Evolutionary conservation across 2,113 vertebrate species (phyloP), one percentile per base, ranked within the genome.

Genomic region (Protomyctophum bolini): DNA sequence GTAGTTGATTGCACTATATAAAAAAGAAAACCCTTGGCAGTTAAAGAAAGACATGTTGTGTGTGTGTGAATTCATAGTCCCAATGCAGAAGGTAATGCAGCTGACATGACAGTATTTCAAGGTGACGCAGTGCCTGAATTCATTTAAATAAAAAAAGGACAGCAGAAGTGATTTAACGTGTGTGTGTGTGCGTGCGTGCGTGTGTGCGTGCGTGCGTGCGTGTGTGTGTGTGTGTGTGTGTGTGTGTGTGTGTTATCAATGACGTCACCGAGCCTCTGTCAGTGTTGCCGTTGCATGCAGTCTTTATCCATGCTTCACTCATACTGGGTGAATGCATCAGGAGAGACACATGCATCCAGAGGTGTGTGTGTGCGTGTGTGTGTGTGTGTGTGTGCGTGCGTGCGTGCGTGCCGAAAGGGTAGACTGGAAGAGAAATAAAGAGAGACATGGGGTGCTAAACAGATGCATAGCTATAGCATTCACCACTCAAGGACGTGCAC

Each of bases 1-100:
- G 54, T 21, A 47, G 68, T 71, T 73, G 57, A 60, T 76, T 80
- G 72, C 59, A 59, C 29, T n/a, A 4, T 41, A 41, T 41, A 48
- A 1, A 7, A 7, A 63, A 79, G 6, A 21, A 63, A 79, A 58
- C 70, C 70, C 58, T 69, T 65, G 49, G 52, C 8, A 45, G 57
- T 58, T 50, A 15, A 41, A 48, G 54, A 47, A 21, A 33, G 28
- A 15, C 41, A 8, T 8, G n/a, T 4, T 6, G 33, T 12, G 54
- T 46, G 33, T 12, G 54, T 46, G 33, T 41, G 33, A 1, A 41
- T 41, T 1, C 21, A 41, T 41, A 41, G 33, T 41, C 33, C 6
- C 12, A 7, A 4, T 21, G 28, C 6, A 68, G 41, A 58, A 58
- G 49, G 10, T 6, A 41, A n/a, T 15, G 12, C 6, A 57, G 28